These are phyloP conservation scores for Escarpia spicata DNA, from an alignment of 2,888 invertebrate genomes.

Conservation along the genomic window DNA sequence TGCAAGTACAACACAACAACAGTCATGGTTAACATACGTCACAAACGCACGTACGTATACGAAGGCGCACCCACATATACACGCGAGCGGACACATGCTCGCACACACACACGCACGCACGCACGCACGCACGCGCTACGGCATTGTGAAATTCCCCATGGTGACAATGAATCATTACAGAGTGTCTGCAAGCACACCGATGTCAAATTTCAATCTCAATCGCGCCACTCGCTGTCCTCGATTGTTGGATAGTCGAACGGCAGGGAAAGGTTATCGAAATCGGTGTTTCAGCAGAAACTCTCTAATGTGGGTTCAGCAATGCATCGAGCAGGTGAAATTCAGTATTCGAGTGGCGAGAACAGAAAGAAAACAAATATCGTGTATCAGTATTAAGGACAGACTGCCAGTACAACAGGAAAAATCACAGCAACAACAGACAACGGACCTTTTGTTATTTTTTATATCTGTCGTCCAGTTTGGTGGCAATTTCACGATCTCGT, in stretches of 20 bases:
- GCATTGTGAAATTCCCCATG: conserved; percentile 60
- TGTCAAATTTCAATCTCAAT: too few relatives aligned
- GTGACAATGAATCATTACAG: not conserved
- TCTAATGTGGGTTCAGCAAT: too few relatives aligned
- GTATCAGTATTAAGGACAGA: too few relatives aligned
- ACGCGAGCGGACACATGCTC: not conserved
- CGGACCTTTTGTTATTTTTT: not conserved
- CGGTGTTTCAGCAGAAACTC: too few relatives aligned
- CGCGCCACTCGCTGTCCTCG: too few relatives aligned
- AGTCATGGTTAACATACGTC: not conserved
- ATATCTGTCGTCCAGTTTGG: conserved; percentile 54
- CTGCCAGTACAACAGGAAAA: not conserved
- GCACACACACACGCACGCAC: not conserved
- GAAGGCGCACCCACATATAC: not conserved
- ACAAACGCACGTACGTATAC: conserved; percentile 5
- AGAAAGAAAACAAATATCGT: conserved; percentile 47
- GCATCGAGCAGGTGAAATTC: too few relatives aligned
- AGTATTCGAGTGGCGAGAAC: conserved; percentile 60
- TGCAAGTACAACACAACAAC: too few relatives aligned
- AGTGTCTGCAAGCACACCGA: too few relatives aligned
- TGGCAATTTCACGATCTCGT: conserved; percentile 61
- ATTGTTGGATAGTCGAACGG: too few relatives aligned
- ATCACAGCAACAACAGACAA: not conserved
- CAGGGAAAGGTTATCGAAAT: too few relatives aligned
- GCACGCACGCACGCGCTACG: conserved; percentile 50